Conservation (phyloP, 2,888 invertebrate genomes). For the Frankliniella intonsa region DNA sequence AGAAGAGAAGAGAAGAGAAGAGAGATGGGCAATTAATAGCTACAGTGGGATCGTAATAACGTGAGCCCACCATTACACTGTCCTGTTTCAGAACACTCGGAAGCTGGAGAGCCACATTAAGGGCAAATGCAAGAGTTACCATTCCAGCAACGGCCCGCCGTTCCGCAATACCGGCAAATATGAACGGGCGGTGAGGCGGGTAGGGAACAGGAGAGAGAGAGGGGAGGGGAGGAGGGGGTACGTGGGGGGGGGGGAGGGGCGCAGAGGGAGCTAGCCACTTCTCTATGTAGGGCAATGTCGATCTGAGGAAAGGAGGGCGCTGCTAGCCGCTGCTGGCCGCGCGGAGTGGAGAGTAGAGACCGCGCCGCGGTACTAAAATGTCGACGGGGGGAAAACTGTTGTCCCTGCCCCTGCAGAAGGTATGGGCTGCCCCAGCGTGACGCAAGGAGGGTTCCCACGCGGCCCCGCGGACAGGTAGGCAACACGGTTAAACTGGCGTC, state of each 20-base stretch:
- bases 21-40: neutral
- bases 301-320: conserved; percentile 15
- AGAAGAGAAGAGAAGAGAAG: too few relatives aligned
- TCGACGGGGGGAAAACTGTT: neutral
- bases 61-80: neutral
- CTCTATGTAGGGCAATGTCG: conserved; percentile 24
- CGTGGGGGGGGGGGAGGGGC: neutral
- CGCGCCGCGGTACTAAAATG: neutral
- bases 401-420: neutral
- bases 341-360: neutral
- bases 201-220: too few relatives aligned
- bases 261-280: neutral
- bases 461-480: too few relatives aligned
- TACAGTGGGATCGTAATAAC: neutral
- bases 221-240: neutral
- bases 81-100: conserved; percentile 21
- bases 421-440: too few relatives aligned
- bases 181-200: neutral
- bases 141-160: neutral
- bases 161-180: conserved; percentile 19
- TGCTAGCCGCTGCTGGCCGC: neutral
- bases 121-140: conserved; percentile 21
- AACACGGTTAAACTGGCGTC: too few relatives aligned
- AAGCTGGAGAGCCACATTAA: conserved; percentile 19
- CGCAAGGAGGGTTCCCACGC: too few relatives aligned